phyloP scores from a whole-genome alignment of 2,797 vertebrate species.

The Psittacula derbiana region DNA sequence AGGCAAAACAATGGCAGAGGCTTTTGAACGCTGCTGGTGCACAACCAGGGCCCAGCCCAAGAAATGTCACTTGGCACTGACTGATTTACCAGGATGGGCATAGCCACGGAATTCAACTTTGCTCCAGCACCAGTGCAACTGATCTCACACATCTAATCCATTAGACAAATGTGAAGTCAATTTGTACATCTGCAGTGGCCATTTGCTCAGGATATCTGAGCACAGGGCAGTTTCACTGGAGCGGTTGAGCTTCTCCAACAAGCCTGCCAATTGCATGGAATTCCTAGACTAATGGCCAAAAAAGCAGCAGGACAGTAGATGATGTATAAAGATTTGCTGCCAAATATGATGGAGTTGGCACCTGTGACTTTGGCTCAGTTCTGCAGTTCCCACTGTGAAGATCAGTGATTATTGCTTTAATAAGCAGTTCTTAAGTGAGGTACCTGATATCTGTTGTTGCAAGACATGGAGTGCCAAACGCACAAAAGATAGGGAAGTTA shows the following conservation, averaged over 20 bases:
- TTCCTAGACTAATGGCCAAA: conserved; percentile 4
- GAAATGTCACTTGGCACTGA: background rate
- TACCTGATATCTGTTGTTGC: conserved; percentile 72
- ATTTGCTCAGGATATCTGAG: conserved; percentile 37
- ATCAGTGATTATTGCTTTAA: conserved; percentile 72
- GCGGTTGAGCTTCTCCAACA: conserved; percentile 17
- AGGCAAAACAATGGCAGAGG: background rate
- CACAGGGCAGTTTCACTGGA: background rate
- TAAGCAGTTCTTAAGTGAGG: conserved; percentile 74
- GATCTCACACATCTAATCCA: background rate
- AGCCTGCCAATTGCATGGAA: conserved; percentile 31
- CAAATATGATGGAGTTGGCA: conserved; percentile 60
- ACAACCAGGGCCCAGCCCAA: background rate
- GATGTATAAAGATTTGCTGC: conserved; percentile 44
- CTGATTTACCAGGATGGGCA: background rate
- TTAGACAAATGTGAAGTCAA: background rate
- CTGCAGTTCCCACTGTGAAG: conserved; percentile 68
- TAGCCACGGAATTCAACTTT: background rate
- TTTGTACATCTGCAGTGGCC: conserved; percentile 24
- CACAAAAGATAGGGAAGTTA: conserved; percentile 33
- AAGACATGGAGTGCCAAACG: conserved; percentile 62
- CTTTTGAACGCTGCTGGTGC: background rate
- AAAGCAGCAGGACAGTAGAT: conserved; percentile 60
- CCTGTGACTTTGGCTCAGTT: conserved; percentile 53
- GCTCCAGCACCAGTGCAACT: background rate